Evolutionary conservation across 1,140 invertebrate genomes (phyloP), one percentile per base, ranked within the genome.

Genomic region (Aphidius gifuensis): DNA sequence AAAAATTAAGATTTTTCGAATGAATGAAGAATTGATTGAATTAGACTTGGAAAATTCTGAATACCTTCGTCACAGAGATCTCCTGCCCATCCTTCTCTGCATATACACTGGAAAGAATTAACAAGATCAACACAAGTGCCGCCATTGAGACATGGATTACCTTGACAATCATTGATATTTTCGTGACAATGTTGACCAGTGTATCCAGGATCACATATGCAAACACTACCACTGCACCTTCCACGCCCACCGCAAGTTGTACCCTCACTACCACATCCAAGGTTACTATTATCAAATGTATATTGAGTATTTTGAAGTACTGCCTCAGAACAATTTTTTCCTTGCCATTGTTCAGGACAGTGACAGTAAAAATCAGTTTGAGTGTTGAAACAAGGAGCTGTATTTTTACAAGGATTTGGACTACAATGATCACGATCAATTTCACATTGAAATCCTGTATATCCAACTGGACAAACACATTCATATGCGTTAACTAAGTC

Each of bases 281-380:
- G 64, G 58, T 68, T 69, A 60, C 78, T 72, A 69, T 76, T 75
- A 68, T 77, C 64, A 62, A 75, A 60, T 5, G 83, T 80, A 66
- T 85, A 85, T 16, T 86, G 83, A 5, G 84, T 85, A 71, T 83
- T 83, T 54, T 85, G 80, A 6, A 84, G 82, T 58, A 85, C 85
- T 9, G 84, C 78, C 66, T 90, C 86, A 68, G 92, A 92, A 76
- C 94, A 97, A 80, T 94, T 95, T 75, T 92, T 92, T 43, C 95
- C 95, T 62, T 90, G 87, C 86, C 92, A 96, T 66, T 90, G 88
- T 54, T 86, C 85, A 1, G 89, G 86, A 80, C 95, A 98, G 77
- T 93, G 90, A 78, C 94, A 97, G 71, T 92, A 92, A 79, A 94
- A 96, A 73, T 92, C 91, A 54, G 86, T 86, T 69, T 92, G 87